Evolutionary conservation across 2,888 invertebrate genomes (phyloP), one percentile per base, ranked within the genome.

Genomic region (Ochropacha duplaris): DNA sequence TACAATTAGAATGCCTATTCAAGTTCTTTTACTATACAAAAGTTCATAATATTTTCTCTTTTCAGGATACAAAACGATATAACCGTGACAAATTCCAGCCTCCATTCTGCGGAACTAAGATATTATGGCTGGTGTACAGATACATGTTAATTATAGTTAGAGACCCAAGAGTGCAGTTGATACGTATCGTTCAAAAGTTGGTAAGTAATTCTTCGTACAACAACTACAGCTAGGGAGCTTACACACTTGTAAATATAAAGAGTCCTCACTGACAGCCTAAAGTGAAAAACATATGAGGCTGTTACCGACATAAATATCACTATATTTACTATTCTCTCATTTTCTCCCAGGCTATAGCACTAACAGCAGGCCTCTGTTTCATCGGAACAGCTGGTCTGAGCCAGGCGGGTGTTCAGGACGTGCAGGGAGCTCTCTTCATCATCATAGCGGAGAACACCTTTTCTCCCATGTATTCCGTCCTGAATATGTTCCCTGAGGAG

Each of bases 371-470:
- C 0, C 84, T 98, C 22, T 97, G 98, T 74, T 99, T 97, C 86
- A 93, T 96, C 22, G 97, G 97, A 55, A 95, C 96, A 1, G 94
- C 95, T 6, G 88, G 94, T 0, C 88, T 94, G 0, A 96, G 96
- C 51, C 98, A 98, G 84, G 91, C 94, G 54, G 98, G 97, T 0
- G 95, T 99, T 22, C 97, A 97, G 79, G 96, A 97, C 24, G 95
- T 98, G 0, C 97, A 98, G 81, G 98, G 98, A 4, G 96, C 96
- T 0, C 88, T 98, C 6, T 98, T 98, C 84, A 95, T 98, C 68
- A 94, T 98, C 84, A 96, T 98, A 50, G 95, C 97, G 0, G 98
- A 98, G 92, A 97, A 98, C 78, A 97, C 98, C 0, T 98, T 98
- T 87, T 95, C 96, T 57, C 97, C 98, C 0, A 97, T 98, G 96